Base-by-base conservation (phyloP, 1,140 invertebrate species). In the Drosophila gunungcola region DNA sequence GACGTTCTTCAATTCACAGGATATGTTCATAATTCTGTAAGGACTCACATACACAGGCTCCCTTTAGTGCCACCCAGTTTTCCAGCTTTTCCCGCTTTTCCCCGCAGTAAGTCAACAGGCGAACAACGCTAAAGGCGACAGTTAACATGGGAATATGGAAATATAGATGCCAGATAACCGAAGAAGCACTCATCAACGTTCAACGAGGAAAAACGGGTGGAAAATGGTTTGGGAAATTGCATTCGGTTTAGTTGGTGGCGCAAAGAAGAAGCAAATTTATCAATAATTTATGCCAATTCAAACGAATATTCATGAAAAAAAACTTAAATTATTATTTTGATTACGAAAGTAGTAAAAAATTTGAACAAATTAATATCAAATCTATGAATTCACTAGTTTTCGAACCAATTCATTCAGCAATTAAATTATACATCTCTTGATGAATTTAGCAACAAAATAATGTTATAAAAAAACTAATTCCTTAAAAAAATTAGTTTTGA, bases 1-100 rank as follows among this genome's bases (percentile, higher is more conserved):
- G 80, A 62, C 62, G 78, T 70, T 74, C 73, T 80, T 89, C 82
- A 89, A 89, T 78, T 89, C 58, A 89, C 84, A 89, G 84, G 84
- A 89, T 89, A 89, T 89, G 80, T 78, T 78, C 73, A 84, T 89
- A 89, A 89, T 89, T 80, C 82, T 61, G 57, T 52, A 73, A 82
- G 75, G 69, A 86, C 79, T 61, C 53, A 48, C 51, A 51, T 54
- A 49, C 62, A 67, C 74, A 32, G 4, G 3, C 25, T 13, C 12
- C 46, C 46, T 13, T 48, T 29, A 61, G 46, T 62, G 27, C 32
- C 41, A 16, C 32, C 43, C 9, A 39, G 34, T 39, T 63, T 45
- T 36, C 39, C 51, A 13, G 39, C 25, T 13, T 27, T 32, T 45
- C 29, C 10, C 27, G 29, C 29, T 7, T 32, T 32, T 3, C 29